A percentile compares a stretch with the other conserved stretches of the same genome.
phyloP scores from a whole-genome alignment of 2,888 invertebrate genomes.

The Trichopoda pennipes region DNA sequence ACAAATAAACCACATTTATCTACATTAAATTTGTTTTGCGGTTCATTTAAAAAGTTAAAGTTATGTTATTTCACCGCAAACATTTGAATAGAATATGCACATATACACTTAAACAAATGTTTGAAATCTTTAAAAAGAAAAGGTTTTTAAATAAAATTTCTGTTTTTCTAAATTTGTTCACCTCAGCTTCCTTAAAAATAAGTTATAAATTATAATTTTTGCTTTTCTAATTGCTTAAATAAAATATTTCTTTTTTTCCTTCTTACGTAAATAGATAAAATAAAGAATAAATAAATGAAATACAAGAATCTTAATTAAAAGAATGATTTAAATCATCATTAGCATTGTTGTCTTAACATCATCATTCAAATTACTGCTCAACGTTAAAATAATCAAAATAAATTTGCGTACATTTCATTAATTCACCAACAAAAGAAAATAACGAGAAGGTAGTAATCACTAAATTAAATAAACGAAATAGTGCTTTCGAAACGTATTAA shows the following conservation, averaged over 20 bases:
- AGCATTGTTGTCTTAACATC: neutral
- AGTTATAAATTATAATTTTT: no score
- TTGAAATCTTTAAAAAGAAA: no score
- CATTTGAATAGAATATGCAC: no score
- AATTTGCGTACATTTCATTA: conserved; percentile 50
- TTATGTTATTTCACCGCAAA: no score
- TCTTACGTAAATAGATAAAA: neutral
- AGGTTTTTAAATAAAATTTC: no score
- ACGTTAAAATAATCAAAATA: conserved; percentile 31
- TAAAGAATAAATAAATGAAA: neutral
- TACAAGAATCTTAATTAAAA: conserved; percentile 23
- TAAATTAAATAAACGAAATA: neutral
- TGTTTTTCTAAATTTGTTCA: no score
- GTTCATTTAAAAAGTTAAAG: no score
- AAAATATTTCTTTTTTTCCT: neutral
- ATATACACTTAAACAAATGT: no score
- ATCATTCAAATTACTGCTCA: conserved; percentile 10
- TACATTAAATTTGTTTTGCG: no score
- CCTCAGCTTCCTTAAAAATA: no score
- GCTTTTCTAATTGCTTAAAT: no score
- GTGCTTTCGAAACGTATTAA: neutral
- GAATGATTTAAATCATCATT: conserved; percentile 15
- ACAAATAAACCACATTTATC: no score
- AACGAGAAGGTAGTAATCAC: neutral
- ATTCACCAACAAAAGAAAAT: conserved; percentile 41